Evolutionary conservation across 2,888 invertebrate genomes (phyloP).

Genomic region (Eudasyphora cyanicolor): DNA sequence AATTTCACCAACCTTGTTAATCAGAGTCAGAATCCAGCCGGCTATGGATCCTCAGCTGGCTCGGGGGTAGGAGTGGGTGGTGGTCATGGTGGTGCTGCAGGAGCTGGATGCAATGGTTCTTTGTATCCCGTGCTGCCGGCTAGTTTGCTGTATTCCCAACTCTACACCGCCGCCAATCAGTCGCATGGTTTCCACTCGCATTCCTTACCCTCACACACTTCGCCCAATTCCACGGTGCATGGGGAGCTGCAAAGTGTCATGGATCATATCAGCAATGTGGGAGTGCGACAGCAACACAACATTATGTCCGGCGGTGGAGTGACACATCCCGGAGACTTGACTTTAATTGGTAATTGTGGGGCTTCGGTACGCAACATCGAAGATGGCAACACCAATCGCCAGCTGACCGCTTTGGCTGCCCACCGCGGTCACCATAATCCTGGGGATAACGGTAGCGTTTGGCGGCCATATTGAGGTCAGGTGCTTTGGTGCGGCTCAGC

Average conservation of each 20-base stretch:
- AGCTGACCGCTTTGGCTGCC: slow-evolving; percentile 79
- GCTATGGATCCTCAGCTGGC: slow-evolving; percentile 81
- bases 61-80: slow-evolving; percentile 68
- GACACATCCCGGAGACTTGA: slow-evolving; percentile 78
- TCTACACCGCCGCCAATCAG: slow-evolving; percentile 90
- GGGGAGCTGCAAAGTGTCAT: slow-evolving; percentile 88
- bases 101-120: slow-evolving; percentile 85
- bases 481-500: slow-evolving; percentile 79
- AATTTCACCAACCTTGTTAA: slow-evolving; percentile 81
- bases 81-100: slow-evolving; percentile 69
- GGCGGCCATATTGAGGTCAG: slow-evolving; percentile 87
- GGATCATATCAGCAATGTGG: slow-evolving; percentile 87
- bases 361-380: slow-evolving; percentile 79
- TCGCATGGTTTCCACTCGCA: slow-evolving; percentile 87
- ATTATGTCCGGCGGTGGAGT: slow-evolving; percentile 80
- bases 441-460: slow-evolving; percentile 84
- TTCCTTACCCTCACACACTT: slow-evolving; percentile 84
- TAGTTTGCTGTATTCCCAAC: slow-evolving; percentile 90
- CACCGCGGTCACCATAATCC: slow-evolving; percentile 80
- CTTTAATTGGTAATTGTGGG: slow-evolving; percentile 79
- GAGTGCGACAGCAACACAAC: slow-evolving; percentile 80
- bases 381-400: slow-evolving; percentile 78
- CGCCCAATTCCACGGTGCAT: slow-evolving; percentile 83
- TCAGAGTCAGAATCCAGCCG: slow-evolving; percentile 81
- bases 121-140: slow-evolving; percentile 90